Conservation (phyloP, 2,797 vertebrate genomes). For the Avahi laniger region DNA sequence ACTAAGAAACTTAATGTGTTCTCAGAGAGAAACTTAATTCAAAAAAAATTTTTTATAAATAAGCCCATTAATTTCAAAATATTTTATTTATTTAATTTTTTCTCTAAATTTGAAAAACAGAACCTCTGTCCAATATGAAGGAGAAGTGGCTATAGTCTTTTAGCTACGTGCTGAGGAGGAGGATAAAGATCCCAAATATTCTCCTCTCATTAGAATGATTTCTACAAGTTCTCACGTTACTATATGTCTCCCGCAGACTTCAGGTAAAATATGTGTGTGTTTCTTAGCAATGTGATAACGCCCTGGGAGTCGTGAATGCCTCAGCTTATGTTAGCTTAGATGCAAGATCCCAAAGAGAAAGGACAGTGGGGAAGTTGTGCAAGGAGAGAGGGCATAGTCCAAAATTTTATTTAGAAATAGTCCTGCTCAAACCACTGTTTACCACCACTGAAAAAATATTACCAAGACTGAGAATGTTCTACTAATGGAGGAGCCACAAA, state of each 20-base stretch:
- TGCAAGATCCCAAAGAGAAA: background rate
- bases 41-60: background rate
- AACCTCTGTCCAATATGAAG: background rate
- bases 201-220: background rate
- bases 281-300: background rate
- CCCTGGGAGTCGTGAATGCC: background rate
- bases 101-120: background rate
- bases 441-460: background rate
- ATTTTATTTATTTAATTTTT: background rate
- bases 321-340: background rate
- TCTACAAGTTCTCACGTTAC: background rate
- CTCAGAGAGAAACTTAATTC: background rate
- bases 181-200: background rate
- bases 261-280: background rate
- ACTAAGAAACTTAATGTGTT: slow-evolving; percentile 9
- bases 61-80: slow-evolving; percentile 2
- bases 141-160: background rate
- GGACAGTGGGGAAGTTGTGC: fast-evolving
- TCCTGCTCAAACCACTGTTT: background rate
- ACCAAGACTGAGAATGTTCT: background rate
- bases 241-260: background rate
- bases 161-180: background rate
- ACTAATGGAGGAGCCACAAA: background rate
- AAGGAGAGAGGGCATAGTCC: background rate
- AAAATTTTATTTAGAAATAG: background rate